Evolutionary conservation across 2,113 vertebrate species (phyloP).

Genomic region (Arenaria interpres): DNA sequence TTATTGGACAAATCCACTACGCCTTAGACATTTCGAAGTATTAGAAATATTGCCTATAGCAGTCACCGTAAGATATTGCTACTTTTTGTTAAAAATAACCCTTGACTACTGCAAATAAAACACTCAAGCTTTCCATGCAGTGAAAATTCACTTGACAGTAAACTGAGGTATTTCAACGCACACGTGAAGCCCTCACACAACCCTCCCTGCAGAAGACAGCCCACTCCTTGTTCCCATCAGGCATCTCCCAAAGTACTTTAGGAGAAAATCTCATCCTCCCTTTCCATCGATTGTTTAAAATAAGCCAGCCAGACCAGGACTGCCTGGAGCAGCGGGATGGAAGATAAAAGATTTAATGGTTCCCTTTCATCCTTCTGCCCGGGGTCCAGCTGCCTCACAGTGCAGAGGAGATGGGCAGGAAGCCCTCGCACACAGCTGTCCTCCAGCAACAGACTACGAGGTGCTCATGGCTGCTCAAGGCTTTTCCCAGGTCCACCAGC

Average conservation of each 20-base stretch:
- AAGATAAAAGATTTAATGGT: constrained; percentile 9
- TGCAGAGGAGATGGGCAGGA: not conserved
- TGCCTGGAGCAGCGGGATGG: constrained; percentile 10
- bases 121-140: not conserved
- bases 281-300: not conserved
- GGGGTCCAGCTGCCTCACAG: not conserved
- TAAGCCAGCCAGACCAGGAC: not conserved
- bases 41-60: not conserved
- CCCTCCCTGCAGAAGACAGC: not conserved
- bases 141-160: not conserved
- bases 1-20: not conserved
- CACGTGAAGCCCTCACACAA: not conserved
- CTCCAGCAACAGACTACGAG: not conserved
- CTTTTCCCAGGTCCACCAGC: not conserved
- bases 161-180: not conserved
- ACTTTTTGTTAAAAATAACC: not conserved
- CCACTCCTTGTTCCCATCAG: not conserved
- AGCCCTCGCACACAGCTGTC: not conserved
- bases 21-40: not conserved
- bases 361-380: constrained; percentile 1
- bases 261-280: not conserved
- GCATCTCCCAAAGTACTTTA: not conserved
- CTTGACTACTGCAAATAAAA: not conserved
- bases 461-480: not conserved
- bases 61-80: not conserved